A percentile compares a stretch with the other conserved stretches of the same genome.
phyloP scores from a whole-genome alignment of 2,797 vertebrate genomes.

The Platyrinchus mystaceus region DNA sequence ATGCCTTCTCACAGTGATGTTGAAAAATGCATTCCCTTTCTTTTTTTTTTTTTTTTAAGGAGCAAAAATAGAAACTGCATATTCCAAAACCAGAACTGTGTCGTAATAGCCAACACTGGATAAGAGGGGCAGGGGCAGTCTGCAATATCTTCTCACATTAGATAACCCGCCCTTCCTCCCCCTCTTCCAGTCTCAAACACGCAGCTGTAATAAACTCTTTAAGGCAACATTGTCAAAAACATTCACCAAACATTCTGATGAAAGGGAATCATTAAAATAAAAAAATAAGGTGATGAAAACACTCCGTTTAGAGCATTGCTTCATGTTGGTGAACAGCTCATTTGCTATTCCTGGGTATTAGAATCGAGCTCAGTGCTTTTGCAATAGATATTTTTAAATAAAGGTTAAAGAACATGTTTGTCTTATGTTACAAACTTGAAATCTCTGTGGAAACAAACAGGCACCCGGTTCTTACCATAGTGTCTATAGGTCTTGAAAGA shows the following conservation, averaged over 20 bases:
- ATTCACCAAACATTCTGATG: neutral
- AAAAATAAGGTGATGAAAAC: neutral
- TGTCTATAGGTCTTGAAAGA: neutral
- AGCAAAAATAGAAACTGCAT: accelerated
- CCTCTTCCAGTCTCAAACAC: neutral
- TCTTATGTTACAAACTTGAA: neutral
- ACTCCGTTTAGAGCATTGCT: neutral
- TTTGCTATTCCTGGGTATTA: neutral
- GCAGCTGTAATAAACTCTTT: neutral
- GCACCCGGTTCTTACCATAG: neutral
- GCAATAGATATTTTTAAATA: constrained; percentile 26
- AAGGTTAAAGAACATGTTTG: constrained; percentile 30
- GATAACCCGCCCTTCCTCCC: neutral
- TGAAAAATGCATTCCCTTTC: neutral
- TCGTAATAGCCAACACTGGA: neutral
- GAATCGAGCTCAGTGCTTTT: neutral
- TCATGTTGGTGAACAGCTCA: neutral
- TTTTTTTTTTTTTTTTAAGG: neutral
- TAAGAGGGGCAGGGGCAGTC: neutral
- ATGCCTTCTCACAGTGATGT: neutral
- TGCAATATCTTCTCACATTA: neutral
- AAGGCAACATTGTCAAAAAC: neutral
- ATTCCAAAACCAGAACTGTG: neutral
- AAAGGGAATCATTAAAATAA: neutral
- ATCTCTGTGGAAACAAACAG: constrained; percentile 14